phyloP scores from a whole-genome alignment of 1,140 invertebrate genomes.

The Zaprionus capensis region DNA sequence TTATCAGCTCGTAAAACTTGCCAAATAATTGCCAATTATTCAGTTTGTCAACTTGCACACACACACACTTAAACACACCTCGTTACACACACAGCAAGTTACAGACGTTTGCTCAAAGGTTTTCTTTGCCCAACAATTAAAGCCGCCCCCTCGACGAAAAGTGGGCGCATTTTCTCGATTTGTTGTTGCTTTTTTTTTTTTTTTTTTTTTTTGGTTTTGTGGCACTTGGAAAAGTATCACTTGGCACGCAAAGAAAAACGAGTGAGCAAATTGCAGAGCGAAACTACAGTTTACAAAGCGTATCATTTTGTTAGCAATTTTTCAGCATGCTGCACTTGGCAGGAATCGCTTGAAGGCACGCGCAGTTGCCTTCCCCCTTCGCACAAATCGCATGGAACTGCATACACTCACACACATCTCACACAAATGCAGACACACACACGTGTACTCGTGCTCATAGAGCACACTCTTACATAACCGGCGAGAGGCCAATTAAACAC shows the following conservation, averaged over 20 bases:
- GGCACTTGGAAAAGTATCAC: slow-evolving; percentile 67
- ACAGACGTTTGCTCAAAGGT: slow-evolving; percentile 40
- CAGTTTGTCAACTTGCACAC: slow-evolving; percentile 72
- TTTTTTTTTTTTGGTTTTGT: slow-evolving; percentile 14
- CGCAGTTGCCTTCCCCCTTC: slow-evolving; percentile 7
- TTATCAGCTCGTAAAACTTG: slow-evolving; percentile 78
- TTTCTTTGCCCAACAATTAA: slow-evolving; percentile 63
- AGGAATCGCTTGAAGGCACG: slow-evolving; percentile 70
- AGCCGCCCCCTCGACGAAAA: slow-evolving; percentile 41
- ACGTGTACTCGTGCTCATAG: slow-evolving; percentile 29
- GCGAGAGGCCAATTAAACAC: slow-evolving; percentile 60
- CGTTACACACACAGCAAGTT: slow-evolving; percentile 28
- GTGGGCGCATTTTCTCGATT: slow-evolving; percentile 36
- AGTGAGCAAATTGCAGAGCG: slow-evolving; percentile 73
- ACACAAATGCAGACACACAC: neutral
- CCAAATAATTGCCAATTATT: slow-evolving; percentile 81
- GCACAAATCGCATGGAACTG: slow-evolving; percentile 31
- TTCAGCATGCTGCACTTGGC: slow-evolving; percentile 77
- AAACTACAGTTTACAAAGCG: slow-evolving; percentile 67
- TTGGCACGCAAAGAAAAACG: slow-evolving; percentile 79
- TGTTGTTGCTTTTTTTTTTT: slow-evolving; percentile 32
- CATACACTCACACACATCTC: slow-evolving; percentile 8
- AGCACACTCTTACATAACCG: slow-evolving; percentile 16
- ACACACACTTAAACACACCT: slow-evolving; percentile 25
- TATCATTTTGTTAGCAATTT: slow-evolving; percentile 82